Evolutionary conservation across 2,113 vertebrate genomes (phyloP).

Genomic region (Ibidorhyncha struthersii): DNA sequence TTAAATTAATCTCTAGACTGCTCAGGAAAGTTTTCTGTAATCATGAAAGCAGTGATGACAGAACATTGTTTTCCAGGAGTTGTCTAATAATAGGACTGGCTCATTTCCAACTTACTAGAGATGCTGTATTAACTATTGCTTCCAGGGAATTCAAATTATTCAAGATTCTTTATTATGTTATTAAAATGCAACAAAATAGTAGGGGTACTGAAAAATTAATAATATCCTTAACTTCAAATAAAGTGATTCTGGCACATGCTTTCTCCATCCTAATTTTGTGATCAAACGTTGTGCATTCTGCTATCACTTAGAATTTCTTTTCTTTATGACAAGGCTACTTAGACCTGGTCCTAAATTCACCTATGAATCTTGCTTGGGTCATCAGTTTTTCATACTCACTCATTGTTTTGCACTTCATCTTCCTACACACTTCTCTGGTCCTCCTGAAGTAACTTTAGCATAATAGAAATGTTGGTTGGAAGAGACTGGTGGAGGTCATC

Average conservation of each 20-base stretch:
- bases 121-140: neutral
- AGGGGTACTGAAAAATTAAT: neutral
- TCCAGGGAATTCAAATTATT: neutral
- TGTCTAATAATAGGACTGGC: neutral
- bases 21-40: neutral
- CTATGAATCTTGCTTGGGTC: neutral
- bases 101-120: neutral
- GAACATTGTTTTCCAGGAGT: neutral
- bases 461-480: neutral
- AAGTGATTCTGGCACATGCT: neutral
- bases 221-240: neutral
- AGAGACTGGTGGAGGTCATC: neutral
- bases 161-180: neutral
- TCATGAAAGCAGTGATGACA: neutral
- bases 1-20: neutral
- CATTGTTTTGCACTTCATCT: neutral
- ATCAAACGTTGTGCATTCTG: neutral
- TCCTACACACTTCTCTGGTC: neutral
- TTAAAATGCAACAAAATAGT: neutral
- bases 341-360: neutral
- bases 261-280: neutral
- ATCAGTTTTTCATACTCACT: neutral
- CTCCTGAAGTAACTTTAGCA: neutral
- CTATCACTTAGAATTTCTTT: neutral
- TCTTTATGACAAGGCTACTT: neutral